Conservation (phyloP, 2,797 vertebrate species). For the Heliangelus exortis region DNA sequence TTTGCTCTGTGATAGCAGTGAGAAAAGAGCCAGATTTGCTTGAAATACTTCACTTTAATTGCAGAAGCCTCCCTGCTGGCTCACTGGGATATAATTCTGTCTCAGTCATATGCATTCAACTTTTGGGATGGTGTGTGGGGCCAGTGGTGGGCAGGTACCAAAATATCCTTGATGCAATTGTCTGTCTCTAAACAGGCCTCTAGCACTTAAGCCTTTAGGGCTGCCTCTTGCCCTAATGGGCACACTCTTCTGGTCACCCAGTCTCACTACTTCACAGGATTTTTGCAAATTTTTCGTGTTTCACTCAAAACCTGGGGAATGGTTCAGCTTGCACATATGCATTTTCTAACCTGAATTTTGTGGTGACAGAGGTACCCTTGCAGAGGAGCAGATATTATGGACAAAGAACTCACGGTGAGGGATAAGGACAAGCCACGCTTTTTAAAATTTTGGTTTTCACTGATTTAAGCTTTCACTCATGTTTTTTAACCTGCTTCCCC, state of each 20-base stretch:
- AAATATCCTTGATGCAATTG: not conserved
- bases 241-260: fast-evolving
- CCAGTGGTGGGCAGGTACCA: not conserved
- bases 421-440: not conserved
- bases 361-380: not conserved
- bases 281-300: not conserved
- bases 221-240: not conserved
- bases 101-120: fast-evolving
- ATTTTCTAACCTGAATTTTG: not conserved
- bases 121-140: not conserved
- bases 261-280: not conserved
- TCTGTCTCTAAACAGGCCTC: not conserved
- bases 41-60: constrained; percentile 43
- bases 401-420: not conserved
- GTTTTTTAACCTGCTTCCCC: not conserved
- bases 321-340: not conserved
- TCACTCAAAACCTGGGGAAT: not conserved
- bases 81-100: not conserved
- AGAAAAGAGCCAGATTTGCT: not conserved
- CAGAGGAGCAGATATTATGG: not conserved
- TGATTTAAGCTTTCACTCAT: not conserved
- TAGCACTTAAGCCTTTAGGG: not conserved
- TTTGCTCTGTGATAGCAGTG: not conserved
- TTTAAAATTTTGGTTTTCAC: not conserved
- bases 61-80: not conserved